These are phyloP conservation scores for Exephanes ischioxanthus DNA, from an alignment of 2,888 invertebrate genomes.

Conservation along the genomic window DNA sequence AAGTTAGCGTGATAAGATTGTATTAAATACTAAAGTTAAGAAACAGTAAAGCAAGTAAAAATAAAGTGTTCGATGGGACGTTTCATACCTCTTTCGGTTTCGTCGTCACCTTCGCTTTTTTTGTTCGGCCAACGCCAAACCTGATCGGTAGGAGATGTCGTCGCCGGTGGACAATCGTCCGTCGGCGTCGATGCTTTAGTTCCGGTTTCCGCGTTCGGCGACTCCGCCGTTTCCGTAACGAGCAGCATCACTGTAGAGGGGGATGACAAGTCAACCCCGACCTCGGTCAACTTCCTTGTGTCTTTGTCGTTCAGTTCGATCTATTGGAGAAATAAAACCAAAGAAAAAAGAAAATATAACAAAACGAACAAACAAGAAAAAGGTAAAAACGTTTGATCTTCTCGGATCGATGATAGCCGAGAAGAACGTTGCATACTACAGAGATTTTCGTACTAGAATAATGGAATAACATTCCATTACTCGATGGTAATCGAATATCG, in stretches of 20 bases:
- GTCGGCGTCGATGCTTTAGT: constrained; percentile 32
- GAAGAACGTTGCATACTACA: neutral
- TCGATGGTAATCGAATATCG: neutral
- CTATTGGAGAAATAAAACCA: constrained; percentile 75
- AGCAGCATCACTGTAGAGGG: constrained; percentile 48
- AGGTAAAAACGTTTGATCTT: neutral
- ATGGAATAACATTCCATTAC: neutral
- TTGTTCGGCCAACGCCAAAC: neutral
- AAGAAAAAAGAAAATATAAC: constrained; percentile 3
- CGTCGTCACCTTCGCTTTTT: constrained; percentile 1
- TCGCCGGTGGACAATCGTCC: constrained; percentile 11
- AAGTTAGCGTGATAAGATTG: neutral
- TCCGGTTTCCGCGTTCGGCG: constrained; percentile 51
- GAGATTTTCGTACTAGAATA: neutral
- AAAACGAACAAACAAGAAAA: constrained; percentile 6
- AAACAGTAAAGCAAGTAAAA: neutral
- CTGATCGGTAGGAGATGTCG: neutral
- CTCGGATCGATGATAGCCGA: neutral
- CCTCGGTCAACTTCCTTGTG: constrained; percentile 84
- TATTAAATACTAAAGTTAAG: neutral
- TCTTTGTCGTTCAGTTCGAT: constrained; percentile 84
- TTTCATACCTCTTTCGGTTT: neutral
- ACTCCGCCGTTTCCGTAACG: constrained; percentile 52
- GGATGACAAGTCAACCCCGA: constrained; percentile 83
- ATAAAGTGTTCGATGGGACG: neutral